These are phyloP conservation scores for Eugnorisma glareosa DNA, from an alignment of 2,888 invertebrate genomes.

Conservation along the genomic window DNA sequence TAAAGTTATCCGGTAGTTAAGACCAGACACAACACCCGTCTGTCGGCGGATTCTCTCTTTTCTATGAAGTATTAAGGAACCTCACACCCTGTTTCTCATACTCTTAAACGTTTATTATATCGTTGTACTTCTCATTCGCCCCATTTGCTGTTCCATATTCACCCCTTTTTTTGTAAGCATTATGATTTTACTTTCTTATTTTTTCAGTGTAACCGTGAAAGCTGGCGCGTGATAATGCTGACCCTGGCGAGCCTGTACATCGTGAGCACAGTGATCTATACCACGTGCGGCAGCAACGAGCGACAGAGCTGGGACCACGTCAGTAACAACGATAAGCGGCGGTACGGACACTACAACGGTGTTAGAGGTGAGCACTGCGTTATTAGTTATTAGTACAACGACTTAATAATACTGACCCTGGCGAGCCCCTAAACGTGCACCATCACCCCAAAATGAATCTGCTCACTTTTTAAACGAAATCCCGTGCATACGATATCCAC, in stretches of 20 bases:
- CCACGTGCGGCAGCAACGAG: constrained; percentile 92
- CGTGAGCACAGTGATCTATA: constrained; percentile 91
- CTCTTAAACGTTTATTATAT: background rate
- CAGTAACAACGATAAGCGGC: constrained; percentile 44
- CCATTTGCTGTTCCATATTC: background rate
- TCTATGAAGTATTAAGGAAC: background rate
- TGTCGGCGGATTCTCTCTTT: background rate
- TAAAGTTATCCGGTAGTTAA: background rate
- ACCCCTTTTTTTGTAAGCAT: background rate
- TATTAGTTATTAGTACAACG: background rate
- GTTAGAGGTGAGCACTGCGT: constrained; percentile 62
- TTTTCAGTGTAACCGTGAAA: constrained; percentile 88
- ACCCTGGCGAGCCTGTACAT: constrained; percentile 92
- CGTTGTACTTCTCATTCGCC: background rate
- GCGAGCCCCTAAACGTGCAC: too few relatives aligned
- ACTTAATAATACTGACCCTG: too few relatives aligned
- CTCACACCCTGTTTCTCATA: background rate
- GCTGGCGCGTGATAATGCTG: constrained; percentile 93
- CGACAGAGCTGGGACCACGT: constrained; percentile 93
- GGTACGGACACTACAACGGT: constrained; percentile 72
- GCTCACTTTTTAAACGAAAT: too few relatives aligned
- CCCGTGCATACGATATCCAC: too few relatives aligned
- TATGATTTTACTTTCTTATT: background rate
- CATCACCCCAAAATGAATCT: too few relatives aligned
- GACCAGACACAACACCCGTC: background rate